These are phyloP conservation scores for Leguminivora glycinivorella DNA, from an alignment of 1,140 invertebrate genomes.

Conservation along the genomic window DNA sequence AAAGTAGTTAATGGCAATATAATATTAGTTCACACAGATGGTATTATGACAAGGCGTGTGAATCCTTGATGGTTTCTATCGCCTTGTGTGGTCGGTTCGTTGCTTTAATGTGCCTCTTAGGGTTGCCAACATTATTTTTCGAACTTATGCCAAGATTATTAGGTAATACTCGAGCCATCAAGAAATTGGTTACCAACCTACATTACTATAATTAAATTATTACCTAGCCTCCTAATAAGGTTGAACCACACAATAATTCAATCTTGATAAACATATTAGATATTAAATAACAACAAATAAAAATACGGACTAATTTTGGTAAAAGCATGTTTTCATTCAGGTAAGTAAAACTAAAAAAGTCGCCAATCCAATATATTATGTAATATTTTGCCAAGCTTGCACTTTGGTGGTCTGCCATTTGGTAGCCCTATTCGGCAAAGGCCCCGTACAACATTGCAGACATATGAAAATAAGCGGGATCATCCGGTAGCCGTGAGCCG, in stretches of 20 bases:
- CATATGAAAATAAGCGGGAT: not conserved
- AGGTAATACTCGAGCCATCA: not conserved
- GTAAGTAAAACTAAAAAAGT: too few species aligned
- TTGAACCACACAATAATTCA: too few species aligned
- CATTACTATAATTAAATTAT: too few species aligned
- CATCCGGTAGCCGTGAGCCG: not conserved
- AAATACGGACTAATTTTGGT: too few species aligned
- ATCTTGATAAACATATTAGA: not conserved
- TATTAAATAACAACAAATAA: too few species aligned
- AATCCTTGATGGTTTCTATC: constrained; percentile 12
- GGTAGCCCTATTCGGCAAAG: not conserved
- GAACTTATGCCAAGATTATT: too few species aligned
- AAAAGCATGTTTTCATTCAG: too few species aligned
- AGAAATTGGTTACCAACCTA: not conserved
- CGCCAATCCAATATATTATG: too few species aligned
- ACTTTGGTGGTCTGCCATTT: too few species aligned
- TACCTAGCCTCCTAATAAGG: too few species aligned
- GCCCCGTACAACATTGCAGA: not conserved
- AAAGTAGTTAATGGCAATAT: not conserved
- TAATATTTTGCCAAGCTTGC: too few species aligned
- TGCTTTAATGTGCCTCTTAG: not conserved
- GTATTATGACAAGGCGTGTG: constrained; percentile 21
- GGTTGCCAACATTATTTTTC: not conserved
- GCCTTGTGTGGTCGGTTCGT: constrained; percentile 9
- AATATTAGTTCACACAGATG: constrained; percentile 6